These are phyloP conservation scores for Pimephales promelas DNA, from an alignment of 2,113 vertebrate genomes.

Conservation along the genomic window DNA sequence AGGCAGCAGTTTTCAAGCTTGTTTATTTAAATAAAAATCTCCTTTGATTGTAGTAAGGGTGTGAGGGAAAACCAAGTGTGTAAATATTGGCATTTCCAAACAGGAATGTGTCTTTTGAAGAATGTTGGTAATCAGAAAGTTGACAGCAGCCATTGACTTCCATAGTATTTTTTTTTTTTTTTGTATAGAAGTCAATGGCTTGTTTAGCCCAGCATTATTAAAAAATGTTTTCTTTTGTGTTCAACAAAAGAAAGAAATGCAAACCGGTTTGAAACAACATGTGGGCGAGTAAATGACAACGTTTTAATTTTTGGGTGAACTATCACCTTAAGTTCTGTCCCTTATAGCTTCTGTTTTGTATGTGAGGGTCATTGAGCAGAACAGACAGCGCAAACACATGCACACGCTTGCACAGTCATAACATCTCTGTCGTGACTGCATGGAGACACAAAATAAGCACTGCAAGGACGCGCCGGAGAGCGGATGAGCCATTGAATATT, in stretches of 20 bases:
- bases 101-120: slow-evolving; percentile 31
- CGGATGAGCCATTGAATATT: slow-evolving; percentile 46
- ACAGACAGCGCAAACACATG: slow-evolving; percentile 7
- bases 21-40: slow-evolving; percentile 59
- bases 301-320: no score
- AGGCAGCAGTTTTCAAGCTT: slow-evolving; percentile 57
- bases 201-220: no score
- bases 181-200: no score
- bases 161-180: no score
- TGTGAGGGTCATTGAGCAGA: background rate
- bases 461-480: slow-evolving; percentile 19
- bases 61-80: slow-evolving; percentile 44
- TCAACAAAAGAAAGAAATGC: no score
- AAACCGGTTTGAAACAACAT: no score
- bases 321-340: background rate
- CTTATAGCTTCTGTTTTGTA: background rate
- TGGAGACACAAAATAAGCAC: slow-evolving; percentile 16
- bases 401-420: slow-evolving; percentile 37
- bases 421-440: slow-evolving; percentile 18
- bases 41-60: slow-evolving; percentile 38
- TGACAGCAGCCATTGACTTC: no score
- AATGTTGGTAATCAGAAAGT: no score
- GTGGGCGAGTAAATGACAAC: no score
- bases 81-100: slow-evolving; percentile 39
- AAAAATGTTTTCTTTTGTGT: no score